Conservation (phyloP, 2,888 invertebrate species). For the Limnephilus rhombicus region DNA sequence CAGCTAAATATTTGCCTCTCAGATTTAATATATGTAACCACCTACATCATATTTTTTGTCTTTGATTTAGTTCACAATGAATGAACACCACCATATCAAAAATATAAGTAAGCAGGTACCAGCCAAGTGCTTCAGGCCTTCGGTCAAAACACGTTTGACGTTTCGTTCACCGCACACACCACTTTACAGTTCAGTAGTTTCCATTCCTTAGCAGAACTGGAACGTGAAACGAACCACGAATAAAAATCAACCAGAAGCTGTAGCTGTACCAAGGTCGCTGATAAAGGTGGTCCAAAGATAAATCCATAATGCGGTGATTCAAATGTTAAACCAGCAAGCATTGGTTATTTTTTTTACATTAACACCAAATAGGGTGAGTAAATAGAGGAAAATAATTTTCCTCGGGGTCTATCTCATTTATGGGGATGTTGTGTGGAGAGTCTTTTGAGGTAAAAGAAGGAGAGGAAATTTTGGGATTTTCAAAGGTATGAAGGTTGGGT, state of each 20-base stretch:
- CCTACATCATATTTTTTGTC: background rate
- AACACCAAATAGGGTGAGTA: too few relatives aligned
- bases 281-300: background rate
- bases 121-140: background rate
- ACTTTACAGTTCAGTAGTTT: background rate
- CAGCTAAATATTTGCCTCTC: background rate
- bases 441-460: too few relatives aligned
- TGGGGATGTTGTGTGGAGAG: too few relatives aligned
- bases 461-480: too few relatives aligned
- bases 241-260: background rate
- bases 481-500: too few relatives aligned
- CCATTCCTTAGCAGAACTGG: background rate
- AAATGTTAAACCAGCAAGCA: background rate
- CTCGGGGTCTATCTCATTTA: too few relatives aligned
- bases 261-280: background rate
- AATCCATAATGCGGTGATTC: background rate
- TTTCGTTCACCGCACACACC: background rate
- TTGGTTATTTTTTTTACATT: too few relatives aligned
- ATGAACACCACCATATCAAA: background rate
- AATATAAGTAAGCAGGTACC: background rate
- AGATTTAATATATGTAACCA: background rate
- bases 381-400: too few relatives aligned
- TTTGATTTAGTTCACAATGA: background rate
- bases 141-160: slow-evolving; percentile 1
- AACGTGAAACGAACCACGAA: background rate